These are phyloP conservation scores for Pelosia muscerda DNA, from an alignment of 2,888 invertebrate species.

Conservation along the genomic window DNA sequence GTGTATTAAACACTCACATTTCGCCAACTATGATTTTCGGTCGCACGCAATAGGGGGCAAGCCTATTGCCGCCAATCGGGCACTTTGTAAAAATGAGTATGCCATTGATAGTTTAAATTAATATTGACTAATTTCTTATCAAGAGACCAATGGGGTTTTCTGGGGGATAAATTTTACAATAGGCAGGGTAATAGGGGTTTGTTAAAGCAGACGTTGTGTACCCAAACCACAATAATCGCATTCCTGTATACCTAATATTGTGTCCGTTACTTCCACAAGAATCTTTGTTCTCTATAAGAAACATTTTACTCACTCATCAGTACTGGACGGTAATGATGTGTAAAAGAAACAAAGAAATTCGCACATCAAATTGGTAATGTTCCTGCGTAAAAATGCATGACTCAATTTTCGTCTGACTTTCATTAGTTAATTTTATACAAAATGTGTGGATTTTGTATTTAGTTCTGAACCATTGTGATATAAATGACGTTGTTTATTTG, in stretches of 20 bases:
- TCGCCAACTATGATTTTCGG: too few relatives aligned
- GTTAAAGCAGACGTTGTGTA: too few relatives aligned
- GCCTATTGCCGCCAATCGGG: too few relatives aligned
- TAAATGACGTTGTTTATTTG: not conserved
- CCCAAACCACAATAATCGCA: not conserved
- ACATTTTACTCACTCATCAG: not conserved
- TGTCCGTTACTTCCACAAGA: not conserved
- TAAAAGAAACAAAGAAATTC: constrained; percentile 12
- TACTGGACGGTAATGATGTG: constrained; percentile 7
- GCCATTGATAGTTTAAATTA: too few relatives aligned
- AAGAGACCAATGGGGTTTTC: too few relatives aligned
- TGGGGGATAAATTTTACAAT: too few relatives aligned
- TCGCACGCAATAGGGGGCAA: too few relatives aligned
- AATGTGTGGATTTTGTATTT: constrained; percentile 6
- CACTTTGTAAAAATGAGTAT: too few relatives aligned
- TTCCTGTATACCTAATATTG: not conserved
- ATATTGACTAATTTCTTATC: too few relatives aligned
- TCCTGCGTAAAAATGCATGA: constrained; percentile 13
- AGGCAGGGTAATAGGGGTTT: too few relatives aligned
- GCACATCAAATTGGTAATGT: not conserved
- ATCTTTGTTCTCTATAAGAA: not conserved
- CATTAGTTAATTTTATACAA: constrained; percentile 11
- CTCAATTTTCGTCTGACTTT: constrained; percentile 6
- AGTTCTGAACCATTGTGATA: not conserved
- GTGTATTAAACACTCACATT: too few relatives aligned